phyloP scores from a whole-genome alignment of 2,113 vertebrate species.

The Sminthopsis crassicaudata region DNA sequence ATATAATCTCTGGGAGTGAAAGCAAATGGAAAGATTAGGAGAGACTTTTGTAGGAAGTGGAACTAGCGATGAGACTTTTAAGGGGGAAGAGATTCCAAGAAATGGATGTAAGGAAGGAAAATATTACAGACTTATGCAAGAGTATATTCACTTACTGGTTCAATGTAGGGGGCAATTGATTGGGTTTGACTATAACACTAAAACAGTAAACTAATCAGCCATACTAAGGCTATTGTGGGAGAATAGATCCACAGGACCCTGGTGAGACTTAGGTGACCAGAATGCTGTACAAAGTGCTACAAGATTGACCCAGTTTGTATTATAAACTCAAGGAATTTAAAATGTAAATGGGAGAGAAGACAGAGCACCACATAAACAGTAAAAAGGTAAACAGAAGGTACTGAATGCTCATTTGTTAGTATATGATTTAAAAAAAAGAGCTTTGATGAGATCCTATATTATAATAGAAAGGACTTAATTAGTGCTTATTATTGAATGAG shows the following conservation, averaged over 20 bases:
- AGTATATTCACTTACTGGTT: not conserved
- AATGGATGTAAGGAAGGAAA: not conserved
- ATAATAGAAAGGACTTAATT: not conserved
- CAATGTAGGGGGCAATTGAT: not conserved
- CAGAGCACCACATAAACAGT: not conserved
- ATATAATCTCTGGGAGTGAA: not conserved
- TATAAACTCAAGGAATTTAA: not conserved
- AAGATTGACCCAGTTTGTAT: not conserved
- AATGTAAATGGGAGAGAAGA: slow-evolving; percentile 23
- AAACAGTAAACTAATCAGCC: not conserved
- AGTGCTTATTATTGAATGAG: not conserved
- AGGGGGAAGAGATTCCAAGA: not conserved
- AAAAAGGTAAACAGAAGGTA: not conserved
- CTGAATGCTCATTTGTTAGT: not conserved
- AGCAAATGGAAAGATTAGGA: not conserved
- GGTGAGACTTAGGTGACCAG: not conserved
- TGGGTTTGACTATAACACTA: not conserved
- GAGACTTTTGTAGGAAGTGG: not conserved
- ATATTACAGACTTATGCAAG: not conserved
- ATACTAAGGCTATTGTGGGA: not conserved
- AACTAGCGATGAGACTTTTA: not conserved
- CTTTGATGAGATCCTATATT: not conserved
- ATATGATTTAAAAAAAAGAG: not conserved
- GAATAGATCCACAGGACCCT: not conserved
- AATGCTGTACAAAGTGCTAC: not conserved